Evolutionary conservation across 1,140 invertebrate species (phyloP), one percentile per base, ranked within the genome.

Genomic region (Brachionus manjavacas): DNA sequence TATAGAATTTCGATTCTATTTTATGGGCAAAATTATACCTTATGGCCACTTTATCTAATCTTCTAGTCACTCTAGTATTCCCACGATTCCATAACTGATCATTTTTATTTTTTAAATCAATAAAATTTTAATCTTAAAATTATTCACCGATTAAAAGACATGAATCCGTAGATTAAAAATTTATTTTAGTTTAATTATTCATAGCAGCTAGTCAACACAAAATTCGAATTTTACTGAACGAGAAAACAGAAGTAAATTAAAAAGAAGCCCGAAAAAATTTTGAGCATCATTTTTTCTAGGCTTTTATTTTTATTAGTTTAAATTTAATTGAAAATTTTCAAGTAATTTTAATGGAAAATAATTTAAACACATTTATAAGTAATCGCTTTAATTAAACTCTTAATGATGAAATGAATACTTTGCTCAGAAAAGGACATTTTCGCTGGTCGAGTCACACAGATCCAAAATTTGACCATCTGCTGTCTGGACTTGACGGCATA

Each of bases 41-140:
- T 25, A 20, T 60, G 52, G 16, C 52, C 52, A 60, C 52, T 60
- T 60, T 60, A 60, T 60, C 52, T 60, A 60, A 60, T 60, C 52
- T 60, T 9, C 20, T 60, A 60, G 52, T 20, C 52, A 52, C 46
- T 52, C 46, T 52, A 52, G 16, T n/a, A 52, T 52, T 52, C 46
- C 46, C 46, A 60, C 20, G 9, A 20, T 60, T 8, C 52, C 52
- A 60, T 25, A 60, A 60, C 52, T 60, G 52, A 60, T 60, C 52
- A 60, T 60, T 60, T 60, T 60, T 23, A 8, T 60, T 60, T 60
- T 60, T 60, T 60, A 60, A 60, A 60, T 60, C 52, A 60, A 60
- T 60, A 60, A 60, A 60, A 60, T 60, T 60, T 60, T 60, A 60
- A 60, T 60, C 52, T 60, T 60, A 60, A 60, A 60, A 60, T 60